These are phyloP conservation scores for Tyrophagus putrescentiae DNA, from an alignment of 1,140 invertebrate species.

Conservation along the genomic window DNA sequence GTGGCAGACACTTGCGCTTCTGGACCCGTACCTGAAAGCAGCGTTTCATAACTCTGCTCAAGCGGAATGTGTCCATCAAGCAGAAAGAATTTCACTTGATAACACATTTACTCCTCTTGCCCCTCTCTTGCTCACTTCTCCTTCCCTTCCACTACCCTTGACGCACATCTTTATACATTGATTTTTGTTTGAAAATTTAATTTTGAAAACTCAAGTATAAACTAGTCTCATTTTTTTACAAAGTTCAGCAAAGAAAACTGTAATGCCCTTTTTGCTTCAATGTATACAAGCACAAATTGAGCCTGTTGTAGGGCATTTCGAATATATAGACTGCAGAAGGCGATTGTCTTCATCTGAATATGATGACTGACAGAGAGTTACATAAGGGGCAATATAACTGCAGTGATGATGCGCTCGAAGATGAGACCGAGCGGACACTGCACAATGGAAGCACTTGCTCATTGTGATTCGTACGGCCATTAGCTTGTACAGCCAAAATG, in stretches of 20 bases:
- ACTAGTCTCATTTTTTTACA: background rate
- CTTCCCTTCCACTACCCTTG: background rate
- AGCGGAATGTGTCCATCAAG: background rate
- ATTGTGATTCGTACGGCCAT: too few relatives aligned
- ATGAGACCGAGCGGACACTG: background rate
- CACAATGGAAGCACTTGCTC: too few relatives aligned
- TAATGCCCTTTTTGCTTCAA: background rate
- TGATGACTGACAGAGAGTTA: slow-evolving; percentile 10
- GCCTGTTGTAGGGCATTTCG: background rate
- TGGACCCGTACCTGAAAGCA: background rate
- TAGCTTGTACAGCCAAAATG: too few relatives aligned
- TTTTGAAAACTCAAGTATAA: background rate
- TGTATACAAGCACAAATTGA: background rate
- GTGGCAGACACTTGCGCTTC: background rate
- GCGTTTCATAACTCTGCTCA: background rate
- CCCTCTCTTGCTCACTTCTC: too few relatives aligned
- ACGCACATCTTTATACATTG: background rate
- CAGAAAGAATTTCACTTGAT: background rate
- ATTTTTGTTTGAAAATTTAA: slow-evolving; percentile 1
- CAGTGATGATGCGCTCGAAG: background rate
- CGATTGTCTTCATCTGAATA: slow-evolving; percentile 14
- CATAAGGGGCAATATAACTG: slow-evolving; percentile 1
- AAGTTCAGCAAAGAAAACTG: too few relatives aligned
- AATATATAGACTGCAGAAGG: slow-evolving; percentile 1
- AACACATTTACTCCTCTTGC: too few relatives aligned